Evolutionary conservation across 2,888 invertebrate species (phyloP).

Genomic region (Erynnis tages): DNA sequence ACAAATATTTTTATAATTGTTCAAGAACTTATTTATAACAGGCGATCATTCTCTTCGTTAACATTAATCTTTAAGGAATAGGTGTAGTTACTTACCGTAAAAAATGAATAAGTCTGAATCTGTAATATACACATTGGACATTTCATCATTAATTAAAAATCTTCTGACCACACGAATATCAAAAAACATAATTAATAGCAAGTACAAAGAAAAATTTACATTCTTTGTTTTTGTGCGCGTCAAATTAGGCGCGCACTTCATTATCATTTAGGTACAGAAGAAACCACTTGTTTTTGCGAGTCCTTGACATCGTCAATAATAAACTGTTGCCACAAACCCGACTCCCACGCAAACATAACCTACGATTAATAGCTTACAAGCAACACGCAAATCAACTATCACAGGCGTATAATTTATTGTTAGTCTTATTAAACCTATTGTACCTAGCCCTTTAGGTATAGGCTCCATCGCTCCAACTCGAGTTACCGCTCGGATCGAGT

Average conservation of each 20-base stretch:
- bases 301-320: conserved; percentile 59
- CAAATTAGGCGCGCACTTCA: conserved; percentile 13
- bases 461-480: too few relatives aligned
- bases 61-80: too few relatives aligned
- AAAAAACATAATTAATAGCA: conserved; percentile 1
- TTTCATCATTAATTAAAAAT: background rate
- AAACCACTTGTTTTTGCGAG: conserved; percentile 25
- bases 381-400: conserved; percentile 21
- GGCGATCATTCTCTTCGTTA: too few relatives aligned
- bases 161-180: background rate
- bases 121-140: too few relatives aligned
- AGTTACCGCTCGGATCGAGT: too few relatives aligned
- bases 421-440: too few relatives aligned
- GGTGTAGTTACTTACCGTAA: too few relatives aligned
- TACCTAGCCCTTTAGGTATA: too few relatives aligned
- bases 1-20: too few relatives aligned
- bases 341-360: conserved; percentile 59
- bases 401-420: conserved; percentile 21
- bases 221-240: conserved; percentile 8
- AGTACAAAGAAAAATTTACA: conserved; percentile 18
- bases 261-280: conserved; percentile 15
- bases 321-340: conserved; percentile 54
- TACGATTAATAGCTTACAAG: conserved; percentile 45
- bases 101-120: too few relatives aligned
- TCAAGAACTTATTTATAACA: too few relatives aligned